Evolutionary conservation across 2,888 invertebrate species (phyloP), one percentile per base, ranked within the genome.

Genomic region (Drosophila macrospina): DNA sequence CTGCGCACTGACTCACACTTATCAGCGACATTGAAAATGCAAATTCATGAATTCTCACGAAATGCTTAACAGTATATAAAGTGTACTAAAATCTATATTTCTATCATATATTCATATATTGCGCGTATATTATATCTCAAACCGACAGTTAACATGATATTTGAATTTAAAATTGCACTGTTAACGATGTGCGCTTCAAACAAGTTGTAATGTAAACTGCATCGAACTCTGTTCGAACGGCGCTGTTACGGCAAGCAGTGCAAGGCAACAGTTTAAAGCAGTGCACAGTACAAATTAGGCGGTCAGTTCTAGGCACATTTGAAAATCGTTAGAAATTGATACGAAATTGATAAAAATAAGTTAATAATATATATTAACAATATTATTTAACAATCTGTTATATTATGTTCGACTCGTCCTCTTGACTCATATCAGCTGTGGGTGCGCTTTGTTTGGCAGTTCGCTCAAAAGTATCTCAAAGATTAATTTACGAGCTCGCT

Each of bases 401-500:
- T 30, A 42, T 42, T 8, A 32, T 41, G 5, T 28, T 42, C 24
- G 11, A 36, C 20, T 16, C 15, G n/a, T 45, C 30, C 52, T 37
- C 55, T 62, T 48, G 41, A 42, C 39, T 20, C 39, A 48, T 44
- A 74, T 59, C 50, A 24, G 51, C n/a, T 44, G 61, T 16, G 47
- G 54, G 50, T 42, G 57, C 28, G 26, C 32, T 30, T 51, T 34
- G 20, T 47, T 41, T 47, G 44, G 20, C 61, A 68, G 54, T 26
- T 50, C 11, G 26, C 28, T 13, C 42, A 16, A 73, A 45, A 59
- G 44, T 55, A 37, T 42, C 69, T 54, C 20, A 59, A 62, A 67
- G 67, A 72, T 60, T 61, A 67, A 74, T 74, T 74, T 78, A 64
- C 71, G 45, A 59, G 39, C 45, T 24, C 71, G 71, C 71, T 79